A percentile compares a stretch with the other conserved stretches of the same genome.
Conservation (phyloP, 1,140 invertebrate species). For the Myzus persicae region DNA sequence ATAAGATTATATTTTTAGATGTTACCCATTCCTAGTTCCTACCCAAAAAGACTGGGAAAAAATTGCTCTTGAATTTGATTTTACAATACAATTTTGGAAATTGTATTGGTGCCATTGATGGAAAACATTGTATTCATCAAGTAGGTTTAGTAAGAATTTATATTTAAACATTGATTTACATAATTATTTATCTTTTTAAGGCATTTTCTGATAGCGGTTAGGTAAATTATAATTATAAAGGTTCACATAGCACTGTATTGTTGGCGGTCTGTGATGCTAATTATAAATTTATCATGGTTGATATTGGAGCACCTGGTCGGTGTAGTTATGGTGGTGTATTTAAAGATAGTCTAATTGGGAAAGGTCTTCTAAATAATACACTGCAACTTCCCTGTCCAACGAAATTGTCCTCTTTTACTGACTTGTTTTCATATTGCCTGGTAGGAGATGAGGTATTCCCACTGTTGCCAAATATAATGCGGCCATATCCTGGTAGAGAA, state of each 20-base stretch:
- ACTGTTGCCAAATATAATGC: not conserved
- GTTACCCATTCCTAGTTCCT: too few relatives aligned
- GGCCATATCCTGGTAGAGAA: slow-evolving; percentile 21
- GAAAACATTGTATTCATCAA: not conserved
- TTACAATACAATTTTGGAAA: not conserved
- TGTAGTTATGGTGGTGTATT: slow-evolving; percentile 9
- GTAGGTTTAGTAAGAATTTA: not conserved
- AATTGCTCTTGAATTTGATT: slow-evolving; percentile 5
- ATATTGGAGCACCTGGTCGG: not conserved
- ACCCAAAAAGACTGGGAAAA: too few relatives aligned
- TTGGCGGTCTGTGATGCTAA: not conserved
- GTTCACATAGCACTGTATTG: not conserved
- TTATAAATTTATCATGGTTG: not conserved
- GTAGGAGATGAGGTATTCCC: slow-evolving; percentile 17
- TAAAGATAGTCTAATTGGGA: slow-evolving; percentile 19
- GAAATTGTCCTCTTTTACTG: not conserved
- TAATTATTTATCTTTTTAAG: slow-evolving; percentile 15
- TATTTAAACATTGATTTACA: slow-evolving; percentile 12
- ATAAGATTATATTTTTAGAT: too few relatives aligned
- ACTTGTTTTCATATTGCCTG: not conserved
- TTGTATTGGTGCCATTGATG: slow-evolving; percentile 4
- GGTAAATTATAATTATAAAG: not conserved
- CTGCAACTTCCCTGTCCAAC: slow-evolving; percentile 12
- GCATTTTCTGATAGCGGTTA: not conserved
- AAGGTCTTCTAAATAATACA: not conserved